phyloP scores from a whole-genome alignment of 1,140 invertebrate genomes.

The Sarcophaga bullata region DNA sequence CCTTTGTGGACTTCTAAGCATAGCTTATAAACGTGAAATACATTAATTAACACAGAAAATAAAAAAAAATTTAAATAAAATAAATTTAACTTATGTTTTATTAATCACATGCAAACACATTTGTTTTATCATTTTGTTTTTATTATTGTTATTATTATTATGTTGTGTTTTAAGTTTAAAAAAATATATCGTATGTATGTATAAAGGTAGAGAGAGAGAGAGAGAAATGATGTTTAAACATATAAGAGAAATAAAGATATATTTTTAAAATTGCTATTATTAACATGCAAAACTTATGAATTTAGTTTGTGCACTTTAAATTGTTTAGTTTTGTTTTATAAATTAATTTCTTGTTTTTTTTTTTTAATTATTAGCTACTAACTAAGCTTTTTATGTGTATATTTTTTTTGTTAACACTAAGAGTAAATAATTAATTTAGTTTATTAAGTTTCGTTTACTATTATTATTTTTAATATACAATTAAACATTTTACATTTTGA shows the following conservation, averaged over 20 bases:
- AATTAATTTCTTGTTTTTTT: conserved; percentile 13
- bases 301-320: not conserved
- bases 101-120: conserved; percentile 44
- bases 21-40: too few relatives aligned
- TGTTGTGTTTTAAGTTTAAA: conserved; percentile 21
- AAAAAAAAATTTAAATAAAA: conserved; percentile 7
- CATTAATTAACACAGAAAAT: too few relatives aligned
- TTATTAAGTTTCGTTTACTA: not conserved
- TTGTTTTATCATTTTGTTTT: conserved; percentile 12
- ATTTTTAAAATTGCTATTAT: conserved; percentile 12
- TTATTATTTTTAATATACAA: conserved; percentile 28
- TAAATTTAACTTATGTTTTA: conserved; percentile 37
- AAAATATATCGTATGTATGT: conserved; percentile 5
- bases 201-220: not conserved
- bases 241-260: conserved; percentile 28
- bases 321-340: not conserved
- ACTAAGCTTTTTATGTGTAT: conserved; percentile 20
- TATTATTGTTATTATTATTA: not conserved
- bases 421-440: conserved; percentile 12
- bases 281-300: conserved; percentile 1
- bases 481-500: conserved; percentile 36
- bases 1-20: too few relatives aligned
- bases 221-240: not conserved
- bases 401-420: not conserved
- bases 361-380: conserved; percentile 34